These are phyloP conservation scores for Monochamus saltuarius DNA, from an alignment of 1,140 invertebrate genomes.

Conservation along the genomic window DNA sequence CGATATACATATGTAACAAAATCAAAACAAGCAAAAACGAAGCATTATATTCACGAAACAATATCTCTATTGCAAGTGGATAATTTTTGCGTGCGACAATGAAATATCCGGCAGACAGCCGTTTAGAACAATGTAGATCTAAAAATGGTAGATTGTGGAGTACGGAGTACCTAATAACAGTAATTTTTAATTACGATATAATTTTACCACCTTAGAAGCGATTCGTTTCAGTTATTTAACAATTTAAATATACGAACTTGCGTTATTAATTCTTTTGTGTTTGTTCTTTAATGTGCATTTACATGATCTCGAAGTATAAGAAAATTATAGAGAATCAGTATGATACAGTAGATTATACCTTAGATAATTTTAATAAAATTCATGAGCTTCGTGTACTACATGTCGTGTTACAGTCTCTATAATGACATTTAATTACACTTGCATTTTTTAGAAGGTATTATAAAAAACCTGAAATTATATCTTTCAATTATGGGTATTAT, in stretches of 20 bases:
- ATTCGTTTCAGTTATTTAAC: slow-evolving; percentile 26
- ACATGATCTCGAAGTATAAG: neutral
- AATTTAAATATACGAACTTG: slow-evolving; percentile 9
- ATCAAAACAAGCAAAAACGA: too few relatives aligned
- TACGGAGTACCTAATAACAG: neutral
- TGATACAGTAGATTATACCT: slow-evolving; percentile 9
- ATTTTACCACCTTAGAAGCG: slow-evolving; percentile 12
- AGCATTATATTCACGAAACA: too few relatives aligned
- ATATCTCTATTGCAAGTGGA: too few relatives aligned
- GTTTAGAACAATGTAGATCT: too few relatives aligned
- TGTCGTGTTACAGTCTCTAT: slow-evolving; percentile 34
- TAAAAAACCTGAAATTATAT: too few relatives aligned
- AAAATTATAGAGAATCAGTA: neutral
- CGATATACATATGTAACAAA: too few relatives aligned
- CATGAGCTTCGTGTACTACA: slow-evolving; percentile 26
- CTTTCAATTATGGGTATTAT: too few relatives aligned
- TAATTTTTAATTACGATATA: slow-evolving; percentile 28
- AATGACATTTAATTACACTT: slow-evolving; percentile 42
- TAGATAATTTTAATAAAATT: slow-evolving; percentile 32
- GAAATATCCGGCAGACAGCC: too few relatives aligned
- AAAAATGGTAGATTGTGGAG: neutral
- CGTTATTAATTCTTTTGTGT: slow-evolving; percentile 25
- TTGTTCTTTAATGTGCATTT: slow-evolving; percentile 8
- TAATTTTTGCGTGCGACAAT: too few relatives aligned
- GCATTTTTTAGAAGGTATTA: too few relatives aligned